Conservation (phyloP, 2,797 vertebrate genomes). For the Eupleurogrammus muticus region DNA sequence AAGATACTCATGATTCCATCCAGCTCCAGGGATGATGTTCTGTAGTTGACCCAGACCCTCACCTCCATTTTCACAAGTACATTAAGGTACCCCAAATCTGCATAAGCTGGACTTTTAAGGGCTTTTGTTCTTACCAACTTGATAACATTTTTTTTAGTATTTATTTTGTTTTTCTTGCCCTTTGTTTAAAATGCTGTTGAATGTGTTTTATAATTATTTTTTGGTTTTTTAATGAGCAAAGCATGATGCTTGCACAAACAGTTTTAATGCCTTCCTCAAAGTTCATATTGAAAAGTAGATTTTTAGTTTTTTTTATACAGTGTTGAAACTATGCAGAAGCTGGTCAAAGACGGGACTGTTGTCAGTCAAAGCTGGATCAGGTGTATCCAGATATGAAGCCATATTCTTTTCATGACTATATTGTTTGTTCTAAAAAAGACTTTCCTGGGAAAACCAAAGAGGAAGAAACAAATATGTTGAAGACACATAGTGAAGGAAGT, state of each 20-base stretch:
- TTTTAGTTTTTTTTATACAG: slow-evolving; percentile 39
- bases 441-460: slow-evolving; percentile 58
- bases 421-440: slow-evolving; percentile 25
- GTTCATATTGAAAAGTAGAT: slow-evolving; percentile 15
- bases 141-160: slow-evolving; percentile 43
- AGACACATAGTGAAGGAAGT: slow-evolving; percentile 48
- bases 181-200: slow-evolving; percentile 47
- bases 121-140: slow-evolving; percentile 22
- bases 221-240: slow-evolving; percentile 13
- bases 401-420: slow-evolving; percentile 54
- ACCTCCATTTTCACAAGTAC: slow-evolving; percentile 3
- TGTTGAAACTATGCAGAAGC: slow-evolving; percentile 61
- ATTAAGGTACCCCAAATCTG: slow-evolving; percentile 37
- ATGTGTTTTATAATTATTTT: slow-evolving; percentile 44
- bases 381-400: slow-evolving; percentile 57
- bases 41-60: slow-evolving; percentile 5
- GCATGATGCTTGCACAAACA: slow-evolving; percentile 51
- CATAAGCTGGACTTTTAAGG: slow-evolving; percentile 29
- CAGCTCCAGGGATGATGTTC: slow-evolving; percentile 5
- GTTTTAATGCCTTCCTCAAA: slow-evolving; percentile 36
- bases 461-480: slow-evolving; percentile 37
- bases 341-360: slow-evolving; percentile 38
- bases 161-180: slow-evolving; percentile 44
- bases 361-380: slow-evolving; percentile 28
- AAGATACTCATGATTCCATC: background rate